Conservation (phyloP, 2,888 invertebrate species). For the Coremacera marginata region DNA sequence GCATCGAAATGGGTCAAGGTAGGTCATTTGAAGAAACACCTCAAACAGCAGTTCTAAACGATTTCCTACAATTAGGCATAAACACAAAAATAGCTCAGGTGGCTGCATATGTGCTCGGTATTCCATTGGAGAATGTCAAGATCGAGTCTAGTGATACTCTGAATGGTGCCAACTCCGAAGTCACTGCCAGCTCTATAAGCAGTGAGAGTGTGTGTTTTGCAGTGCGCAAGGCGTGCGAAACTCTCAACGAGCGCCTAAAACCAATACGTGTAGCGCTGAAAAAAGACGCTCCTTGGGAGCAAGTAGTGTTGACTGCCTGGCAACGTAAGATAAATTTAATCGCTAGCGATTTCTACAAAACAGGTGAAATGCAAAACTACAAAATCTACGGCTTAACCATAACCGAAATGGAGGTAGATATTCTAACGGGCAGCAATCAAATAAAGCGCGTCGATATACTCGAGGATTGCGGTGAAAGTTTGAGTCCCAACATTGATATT, state of each 20-base stretch:
- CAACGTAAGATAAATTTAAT: constrained; percentile 72
- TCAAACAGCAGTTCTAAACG: not conserved
- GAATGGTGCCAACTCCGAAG: constrained; percentile 75
- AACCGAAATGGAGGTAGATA: constrained; percentile 80
- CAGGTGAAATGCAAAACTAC: constrained; percentile 72
- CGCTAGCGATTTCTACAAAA: constrained; percentile 72
- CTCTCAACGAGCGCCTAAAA: constrained; percentile 73
- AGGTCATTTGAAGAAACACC: not conserved
- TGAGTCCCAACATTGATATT: constrained; percentile 79
- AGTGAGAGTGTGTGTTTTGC: constrained; percentile 76
- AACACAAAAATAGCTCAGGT: constrained; percentile 80
- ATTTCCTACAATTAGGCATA: constrained; percentile 45
- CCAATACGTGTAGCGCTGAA: constrained; percentile 66
- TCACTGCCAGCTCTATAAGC: constrained; percentile 78
- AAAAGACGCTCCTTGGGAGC: constrained; percentile 70
- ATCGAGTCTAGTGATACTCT: constrained; percentile 77
- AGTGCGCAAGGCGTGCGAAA: constrained; percentile 75
- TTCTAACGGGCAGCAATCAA: constrained; percentile 81
- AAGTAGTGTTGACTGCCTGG: constrained; percentile 72
- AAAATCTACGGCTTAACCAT: constrained; percentile 74
- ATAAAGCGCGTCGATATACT: constrained; percentile 77
- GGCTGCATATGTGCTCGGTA: constrained; percentile 77
- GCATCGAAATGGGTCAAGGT: constrained; percentile 84
- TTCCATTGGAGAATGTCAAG: constrained; percentile 75
- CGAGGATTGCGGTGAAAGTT: constrained; percentile 79